phyloP scores from a whole-genome alignment of 2,888 invertebrate genomes.

The Masnerella sp. region DNA sequence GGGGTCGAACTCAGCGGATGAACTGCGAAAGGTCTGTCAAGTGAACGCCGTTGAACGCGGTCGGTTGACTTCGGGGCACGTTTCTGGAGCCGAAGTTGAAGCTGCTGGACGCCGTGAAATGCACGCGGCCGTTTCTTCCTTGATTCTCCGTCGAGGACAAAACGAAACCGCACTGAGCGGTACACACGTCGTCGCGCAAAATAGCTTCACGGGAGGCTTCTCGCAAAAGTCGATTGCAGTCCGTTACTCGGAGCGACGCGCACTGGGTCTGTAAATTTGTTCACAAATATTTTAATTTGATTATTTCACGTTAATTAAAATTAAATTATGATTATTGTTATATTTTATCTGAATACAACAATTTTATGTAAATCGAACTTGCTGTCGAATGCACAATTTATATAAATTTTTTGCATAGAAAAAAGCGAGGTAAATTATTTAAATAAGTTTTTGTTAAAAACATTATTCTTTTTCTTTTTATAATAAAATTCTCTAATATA shows the following conservation, averaged over 20 bases:
- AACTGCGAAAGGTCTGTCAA: constrained; percentile 88
- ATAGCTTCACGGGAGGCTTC: constrained; percentile 92
- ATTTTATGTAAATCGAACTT: background rate
- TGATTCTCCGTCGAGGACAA: constrained; percentile 76
- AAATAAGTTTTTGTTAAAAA: too few relatives aligned
- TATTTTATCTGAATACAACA: too few relatives aligned
- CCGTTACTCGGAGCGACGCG: constrained; percentile 91
- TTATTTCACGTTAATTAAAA: too few relatives aligned
- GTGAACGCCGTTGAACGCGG: constrained; percentile 82
- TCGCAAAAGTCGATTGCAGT: constrained; percentile 89
- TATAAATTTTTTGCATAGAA: background rate
- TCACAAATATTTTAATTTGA: background rate
- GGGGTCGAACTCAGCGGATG: constrained; percentile 79
- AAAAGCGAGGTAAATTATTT: too few relatives aligned
- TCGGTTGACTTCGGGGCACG: constrained; percentile 66
- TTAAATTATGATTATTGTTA: too few relatives aligned
- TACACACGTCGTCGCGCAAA: constrained; percentile 91
- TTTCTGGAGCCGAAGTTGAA: constrained; percentile 68
- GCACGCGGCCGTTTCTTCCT: constrained; percentile 62
- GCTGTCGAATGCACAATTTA: background rate
- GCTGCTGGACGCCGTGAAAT: constrained; percentile 68
- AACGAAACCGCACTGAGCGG: constrained; percentile 91
- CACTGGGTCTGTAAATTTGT: constrained; percentile 86
- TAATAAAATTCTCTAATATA: too few relatives aligned
- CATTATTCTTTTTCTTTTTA: too few relatives aligned